These are phyloP conservation scores for Chloroclystis v-ata DNA, from an alignment of 2,888 invertebrate genomes.

Conservation along the genomic window DNA sequence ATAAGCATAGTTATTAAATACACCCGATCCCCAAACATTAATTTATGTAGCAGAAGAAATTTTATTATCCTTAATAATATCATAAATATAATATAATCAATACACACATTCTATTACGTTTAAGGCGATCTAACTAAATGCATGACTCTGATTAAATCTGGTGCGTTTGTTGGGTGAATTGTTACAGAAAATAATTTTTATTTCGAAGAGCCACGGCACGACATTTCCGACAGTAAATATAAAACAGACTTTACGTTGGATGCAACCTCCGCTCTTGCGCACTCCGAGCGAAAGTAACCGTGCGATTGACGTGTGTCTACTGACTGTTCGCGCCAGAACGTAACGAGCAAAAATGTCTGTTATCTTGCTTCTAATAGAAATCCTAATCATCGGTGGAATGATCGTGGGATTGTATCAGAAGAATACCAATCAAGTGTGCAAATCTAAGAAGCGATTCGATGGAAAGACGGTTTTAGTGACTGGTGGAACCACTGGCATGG, in stretches of 20 bases:
- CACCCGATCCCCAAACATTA: too few relatives aligned
- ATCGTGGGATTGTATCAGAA: conserved; percentile 61
- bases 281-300: conserved; percentile 28
- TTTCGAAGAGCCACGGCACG: too few relatives aligned
- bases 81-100: too few relatives aligned
- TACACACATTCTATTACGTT: too few relatives aligned
- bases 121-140: too few relatives aligned
- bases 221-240: too few relatives aligned
- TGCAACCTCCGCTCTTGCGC: conserved; percentile 39
- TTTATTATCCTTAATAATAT: too few relatives aligned
- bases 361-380: conserved; percentile 39
- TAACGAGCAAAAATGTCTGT: conserved; percentile 36
- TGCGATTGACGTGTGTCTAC: conserved; percentile 27
- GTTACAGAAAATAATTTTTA: too few relatives aligned
- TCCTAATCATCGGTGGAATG: conserved; percentile 42
- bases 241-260: background rate
- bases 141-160: too few relatives aligned
- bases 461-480: conserved; percentile 62
- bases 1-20: too few relatives aligned
- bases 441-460: conserved; percentile 56
- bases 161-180: too few relatives aligned
- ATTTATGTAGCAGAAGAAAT: too few relatives aligned
- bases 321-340: conserved; percentile 21
- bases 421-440: conserved; percentile 60
- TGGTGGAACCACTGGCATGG: conserved; percentile 66